These are phyloP conservation scores for Quiscalus mexicanus DNA, from an alignment of 2,113 vertebrate species.

Conservation along the genomic window DNA sequence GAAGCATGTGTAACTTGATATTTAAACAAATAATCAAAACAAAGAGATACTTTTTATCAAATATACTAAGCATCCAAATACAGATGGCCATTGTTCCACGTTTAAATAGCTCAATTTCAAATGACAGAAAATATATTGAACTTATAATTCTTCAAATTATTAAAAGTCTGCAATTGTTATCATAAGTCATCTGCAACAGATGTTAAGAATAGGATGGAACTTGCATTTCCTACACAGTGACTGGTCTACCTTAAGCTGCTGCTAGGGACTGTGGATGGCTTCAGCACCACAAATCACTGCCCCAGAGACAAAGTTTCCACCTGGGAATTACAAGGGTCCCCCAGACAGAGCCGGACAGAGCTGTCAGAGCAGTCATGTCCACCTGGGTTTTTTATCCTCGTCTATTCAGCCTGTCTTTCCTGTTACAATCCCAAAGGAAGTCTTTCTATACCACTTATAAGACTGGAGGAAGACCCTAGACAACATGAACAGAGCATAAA, in stretches of 20 bases:
- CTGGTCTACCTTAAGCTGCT: background rate
- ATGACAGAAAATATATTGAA: background rate
- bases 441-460: background rate
- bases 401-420: background rate
- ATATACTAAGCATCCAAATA: background rate
- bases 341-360: background rate
- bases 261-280: background rate
- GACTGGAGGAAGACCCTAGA: background rate
- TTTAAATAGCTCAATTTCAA: background rate
- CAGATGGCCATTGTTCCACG: background rate
- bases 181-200: background rate
- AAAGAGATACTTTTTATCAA: slow-evolving; percentile 4
- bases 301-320: background rate
- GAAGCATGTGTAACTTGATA: background rate
- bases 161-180: background rate
- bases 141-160: background rate
- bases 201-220: background rate
- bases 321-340: background rate
- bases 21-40: background rate
- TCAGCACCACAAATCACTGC: background rate
- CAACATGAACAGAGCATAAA: background rate
- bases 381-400: background rate
- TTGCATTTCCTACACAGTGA: background rate
- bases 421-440: background rate
- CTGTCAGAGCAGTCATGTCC: background rate